Percentiles rank a stretch among this genome's conserved stretches.
phyloP scores from a whole-genome alignment of 1,140 invertebrate genomes.

The Drosophila pruinosa region DNA sequence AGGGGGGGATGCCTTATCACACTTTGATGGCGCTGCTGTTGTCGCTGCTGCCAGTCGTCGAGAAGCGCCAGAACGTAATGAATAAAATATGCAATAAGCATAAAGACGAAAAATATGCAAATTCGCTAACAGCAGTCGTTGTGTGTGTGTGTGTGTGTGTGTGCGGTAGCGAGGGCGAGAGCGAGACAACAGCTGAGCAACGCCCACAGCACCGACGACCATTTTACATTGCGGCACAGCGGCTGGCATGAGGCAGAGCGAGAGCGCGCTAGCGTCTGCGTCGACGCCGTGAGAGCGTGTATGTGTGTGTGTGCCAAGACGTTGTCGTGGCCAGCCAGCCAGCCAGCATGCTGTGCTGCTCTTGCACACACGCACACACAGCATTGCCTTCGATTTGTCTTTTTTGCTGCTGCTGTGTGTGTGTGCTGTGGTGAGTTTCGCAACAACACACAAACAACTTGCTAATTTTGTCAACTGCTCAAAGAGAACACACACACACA shows the following conservation, averaged over 20 bases:
- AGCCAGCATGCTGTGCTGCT: slow-evolving; percentile 19
- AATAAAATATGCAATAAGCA: slow-evolving; percentile 79
- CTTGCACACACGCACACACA: slow-evolving; percentile 18
- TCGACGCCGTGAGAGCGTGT: slow-evolving; percentile 28
- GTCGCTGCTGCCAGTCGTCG: slow-evolving; percentile 17
- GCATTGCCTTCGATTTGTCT: neutral
- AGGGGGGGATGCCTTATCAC: slow-evolving; percentile 67
- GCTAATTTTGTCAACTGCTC: slow-evolving; percentile 32
- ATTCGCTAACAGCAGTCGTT: slow-evolving; percentile 50
- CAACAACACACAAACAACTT: neutral
- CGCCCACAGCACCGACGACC: slow-evolving; percentile 66
- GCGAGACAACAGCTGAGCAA: slow-evolving; percentile 52
- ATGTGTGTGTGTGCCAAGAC: no score
- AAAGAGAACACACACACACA: neutral
- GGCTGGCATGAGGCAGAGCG: slow-evolving; percentile 36
- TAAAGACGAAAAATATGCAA: slow-evolving; percentile 73
- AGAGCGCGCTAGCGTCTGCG: slow-evolving; percentile 34
- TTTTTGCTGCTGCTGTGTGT: neutral
- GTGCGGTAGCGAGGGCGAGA: no score
- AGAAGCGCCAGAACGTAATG: slow-evolving; percentile 72
- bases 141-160: slow-evolving; percentile 7
- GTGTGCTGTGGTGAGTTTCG: slow-evolving; percentile 36
- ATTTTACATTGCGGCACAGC: slow-evolving; percentile 61
- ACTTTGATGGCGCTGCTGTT: slow-evolving; percentile 51
- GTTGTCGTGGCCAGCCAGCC: neutral